A percentile compares a stretch with the other conserved stretches of the same genome.
These are phyloP conservation scores for Dendroctonus ponderosae DNA, from an alignment of 1,140 invertebrate genomes.

Conservation along the genomic window DNA sequence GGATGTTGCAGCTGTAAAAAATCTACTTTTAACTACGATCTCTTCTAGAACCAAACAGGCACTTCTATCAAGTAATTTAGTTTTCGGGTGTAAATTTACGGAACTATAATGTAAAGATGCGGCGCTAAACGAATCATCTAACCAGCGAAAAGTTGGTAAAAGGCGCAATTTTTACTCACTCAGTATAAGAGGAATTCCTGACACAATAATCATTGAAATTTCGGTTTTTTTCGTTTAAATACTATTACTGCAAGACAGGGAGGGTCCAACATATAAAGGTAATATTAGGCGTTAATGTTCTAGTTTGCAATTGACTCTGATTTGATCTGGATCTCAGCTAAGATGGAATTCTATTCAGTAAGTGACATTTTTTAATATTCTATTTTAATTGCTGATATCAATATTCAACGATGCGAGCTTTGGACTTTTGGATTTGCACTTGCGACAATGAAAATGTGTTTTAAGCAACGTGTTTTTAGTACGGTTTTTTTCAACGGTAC, in stretches of 20 bases:
- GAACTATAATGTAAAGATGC: neutral
- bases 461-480: too few relatives aligned
- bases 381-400: too few relatives aligned
- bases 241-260: conserved; percentile 3
- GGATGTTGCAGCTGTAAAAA: conserved; percentile 5
- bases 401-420: too few relatives aligned
- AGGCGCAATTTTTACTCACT: neutral
- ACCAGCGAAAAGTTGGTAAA: neutral
- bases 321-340: too few relatives aligned
- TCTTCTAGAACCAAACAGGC: neutral
- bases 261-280: conserved; percentile 21
- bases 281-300: conserved; percentile 5
- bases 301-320: neutral
- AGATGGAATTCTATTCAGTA: too few relatives aligned
- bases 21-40: neutral
- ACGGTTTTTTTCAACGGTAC: too few relatives aligned
- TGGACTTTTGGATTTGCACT: too few relatives aligned
- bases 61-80: neutral
- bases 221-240: conserved; percentile 2
- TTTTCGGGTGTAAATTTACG: neutral
- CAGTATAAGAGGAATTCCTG: conserved; percentile 8
- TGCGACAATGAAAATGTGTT: too few relatives aligned
- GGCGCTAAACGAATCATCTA: neutral
- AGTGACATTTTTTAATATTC: too few relatives aligned
- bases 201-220: conserved; percentile 12